phyloP scores from a whole-genome alignment of 2,888 invertebrate species.

The Cataglyphis cursor region DNA sequence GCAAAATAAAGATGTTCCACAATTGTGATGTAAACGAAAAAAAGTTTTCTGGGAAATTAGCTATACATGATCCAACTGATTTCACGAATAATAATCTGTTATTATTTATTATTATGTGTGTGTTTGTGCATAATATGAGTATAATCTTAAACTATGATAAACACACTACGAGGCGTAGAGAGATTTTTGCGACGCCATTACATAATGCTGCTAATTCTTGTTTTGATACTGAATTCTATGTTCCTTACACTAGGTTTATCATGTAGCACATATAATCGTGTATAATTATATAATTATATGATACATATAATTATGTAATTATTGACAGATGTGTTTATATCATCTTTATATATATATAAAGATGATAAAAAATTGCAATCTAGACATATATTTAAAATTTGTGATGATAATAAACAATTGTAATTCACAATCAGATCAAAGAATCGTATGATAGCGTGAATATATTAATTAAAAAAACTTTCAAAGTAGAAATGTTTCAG shows the following conservation, averaged over 20 bases:
- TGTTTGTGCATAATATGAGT: constrained; percentile 56
- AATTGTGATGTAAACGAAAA: not conserved
- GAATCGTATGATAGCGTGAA: not conserved
- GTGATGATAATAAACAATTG: constrained; percentile 12
- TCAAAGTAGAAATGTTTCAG: not conserved
- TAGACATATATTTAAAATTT: constrained; percentile 11
- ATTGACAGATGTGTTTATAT: constrained; percentile 53
- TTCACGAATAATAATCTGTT: constrained; percentile 52
- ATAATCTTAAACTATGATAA: constrained; percentile 65
- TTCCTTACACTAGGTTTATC: constrained; percentile 63
- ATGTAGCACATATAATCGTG: constrained; percentile 56
- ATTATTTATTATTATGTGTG: constrained; percentile 46
- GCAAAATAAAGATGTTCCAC: not conserved
- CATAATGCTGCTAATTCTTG: constrained; percentile 49
- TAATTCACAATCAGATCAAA: constrained; percentile 4
- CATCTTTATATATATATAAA: constrained; percentile 45
- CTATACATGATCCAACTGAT: constrained; percentile 15
- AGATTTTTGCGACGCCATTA: constrained; percentile 58
- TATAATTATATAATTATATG: constrained; percentile 68
- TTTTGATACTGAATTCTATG: constrained; percentile 58
- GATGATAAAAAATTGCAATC: constrained; percentile 26
- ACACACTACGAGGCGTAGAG: constrained; percentile 55
- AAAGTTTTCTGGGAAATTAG: constrained; percentile 14
- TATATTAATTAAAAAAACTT: constrained; percentile 8
- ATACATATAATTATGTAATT: constrained; percentile 60